Conservation (phyloP, 2,797 vertebrate genomes). For the Telmatherina bonti region DNA sequence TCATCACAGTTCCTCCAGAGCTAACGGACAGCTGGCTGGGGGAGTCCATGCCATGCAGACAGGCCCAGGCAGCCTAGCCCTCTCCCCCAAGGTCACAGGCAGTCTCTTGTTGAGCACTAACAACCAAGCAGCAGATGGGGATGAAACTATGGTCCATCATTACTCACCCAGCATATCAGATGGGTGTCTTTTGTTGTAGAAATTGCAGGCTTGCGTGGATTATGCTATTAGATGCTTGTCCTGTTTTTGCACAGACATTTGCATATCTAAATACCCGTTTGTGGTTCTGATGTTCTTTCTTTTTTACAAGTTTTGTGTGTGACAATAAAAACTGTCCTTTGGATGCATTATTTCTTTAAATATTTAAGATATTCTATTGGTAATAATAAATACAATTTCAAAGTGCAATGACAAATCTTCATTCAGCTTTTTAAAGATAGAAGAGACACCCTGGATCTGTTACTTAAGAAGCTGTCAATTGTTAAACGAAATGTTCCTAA, state of each 20-base stretch:
- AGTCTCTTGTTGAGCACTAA: slow-evolving; percentile 56
- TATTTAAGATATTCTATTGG: no score
- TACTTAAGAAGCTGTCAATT: background rate
- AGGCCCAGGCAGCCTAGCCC: slow-evolving; percentile 31
- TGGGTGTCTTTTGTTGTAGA: slow-evolving; percentile 39
- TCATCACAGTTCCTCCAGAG: slow-evolving; percentile 63
- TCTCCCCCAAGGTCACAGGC: slow-evolving; percentile 65
- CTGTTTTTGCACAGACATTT: background rate
- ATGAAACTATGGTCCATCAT: slow-evolving; percentile 64
- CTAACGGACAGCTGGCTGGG: slow-evolving; percentile 71
- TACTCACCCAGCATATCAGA: slow-evolving; percentile 62
- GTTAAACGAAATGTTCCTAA: background rate
- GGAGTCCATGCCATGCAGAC: slow-evolving; percentile 63
- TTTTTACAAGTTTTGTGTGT: no score
- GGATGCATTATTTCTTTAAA: no score
- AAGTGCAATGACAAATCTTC: no score
- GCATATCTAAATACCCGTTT: background rate
- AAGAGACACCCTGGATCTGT: background rate
- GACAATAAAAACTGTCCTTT: no score
- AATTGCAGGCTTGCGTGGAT: slow-evolving; percentile 8
- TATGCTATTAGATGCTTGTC: slow-evolving; percentile 8
- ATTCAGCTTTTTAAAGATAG: no score
- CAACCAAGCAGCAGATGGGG: slow-evolving; percentile 73
- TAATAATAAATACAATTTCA: no score
- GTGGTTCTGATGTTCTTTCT: background rate